phyloP scores from a whole-genome alignment of 2,113 vertebrate species.

The Tetrax tetrax region DNA sequence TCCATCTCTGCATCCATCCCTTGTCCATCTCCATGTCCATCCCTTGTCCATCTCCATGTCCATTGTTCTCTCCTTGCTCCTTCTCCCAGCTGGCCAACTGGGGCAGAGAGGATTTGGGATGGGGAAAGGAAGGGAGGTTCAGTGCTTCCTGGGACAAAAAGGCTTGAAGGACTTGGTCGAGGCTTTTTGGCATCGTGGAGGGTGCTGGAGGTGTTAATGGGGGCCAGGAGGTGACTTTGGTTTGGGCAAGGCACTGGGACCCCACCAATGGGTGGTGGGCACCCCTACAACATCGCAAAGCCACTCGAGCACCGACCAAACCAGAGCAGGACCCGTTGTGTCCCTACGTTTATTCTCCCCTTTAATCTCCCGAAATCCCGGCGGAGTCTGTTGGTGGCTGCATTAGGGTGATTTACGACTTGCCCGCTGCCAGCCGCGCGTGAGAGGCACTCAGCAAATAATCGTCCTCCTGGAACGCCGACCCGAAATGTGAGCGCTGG shows the following conservation, averaged over 20 bases:
- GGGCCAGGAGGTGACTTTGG: not conserved
- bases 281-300: accelerated
- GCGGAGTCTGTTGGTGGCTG: not conserved
- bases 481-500: not conserved
- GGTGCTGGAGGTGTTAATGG: not conserved
- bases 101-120: not conserved
- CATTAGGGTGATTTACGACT: not conserved
- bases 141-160: not conserved
- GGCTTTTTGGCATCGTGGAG: not conserved
- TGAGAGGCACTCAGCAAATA: not conserved
- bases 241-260: not conserved
- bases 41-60: not conserved
- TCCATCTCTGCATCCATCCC: not conserved
- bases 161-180: not conserved
- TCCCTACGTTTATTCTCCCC: not conserved
- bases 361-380: not conserved
- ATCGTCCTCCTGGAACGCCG: not conserved
- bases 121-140: not conserved
- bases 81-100: not conserved
- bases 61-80: not conserved
- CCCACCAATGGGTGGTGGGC: not conserved
- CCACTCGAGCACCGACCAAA: not conserved
- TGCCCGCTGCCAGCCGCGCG: not conserved
- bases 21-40: not conserved
- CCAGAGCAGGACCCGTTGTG: not conserved